phyloP scores from a whole-genome alignment of 2,113 vertebrate genomes.

The Hyperopisus bebe region DNA sequence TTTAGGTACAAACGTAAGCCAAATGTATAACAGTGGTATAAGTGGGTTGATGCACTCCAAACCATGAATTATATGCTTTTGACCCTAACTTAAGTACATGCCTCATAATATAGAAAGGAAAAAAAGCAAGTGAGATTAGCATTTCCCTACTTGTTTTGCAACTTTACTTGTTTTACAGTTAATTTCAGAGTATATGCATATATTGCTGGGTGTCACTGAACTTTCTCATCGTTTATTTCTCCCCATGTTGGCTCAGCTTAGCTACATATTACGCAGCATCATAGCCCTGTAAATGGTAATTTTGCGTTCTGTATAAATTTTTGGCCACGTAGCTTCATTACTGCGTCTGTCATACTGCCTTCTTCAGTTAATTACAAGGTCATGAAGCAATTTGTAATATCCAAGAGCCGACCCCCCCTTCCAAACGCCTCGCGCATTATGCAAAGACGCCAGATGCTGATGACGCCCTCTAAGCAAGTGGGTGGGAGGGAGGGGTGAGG shows the following conservation, averaged over 20 bases:
- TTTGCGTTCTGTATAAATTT: slow-evolving; percentile 21
- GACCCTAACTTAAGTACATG: neutral
- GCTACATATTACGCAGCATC: slow-evolving; percentile 1
- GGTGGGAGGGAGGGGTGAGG: neutral
- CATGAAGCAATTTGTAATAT: slow-evolving; percentile 27
- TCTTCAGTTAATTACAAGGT: slow-evolving; percentile 27
- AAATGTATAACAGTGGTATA: neutral
- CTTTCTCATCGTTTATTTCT: neutral
- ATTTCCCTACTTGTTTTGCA: neutral
- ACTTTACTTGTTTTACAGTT: neutral
- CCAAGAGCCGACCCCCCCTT: slow-evolving; percentile 13
- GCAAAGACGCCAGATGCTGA: slow-evolving; percentile 15
- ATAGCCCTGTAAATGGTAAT: slow-evolving; percentile 21
- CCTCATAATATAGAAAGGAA: neutral
- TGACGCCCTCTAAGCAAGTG: slow-evolving; percentile 3
- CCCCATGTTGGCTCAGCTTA: neutral
- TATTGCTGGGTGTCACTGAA: neutral
- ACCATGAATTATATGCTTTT: neutral
- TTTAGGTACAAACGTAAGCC: neutral
- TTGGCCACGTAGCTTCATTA: slow-evolving; percentile 22
- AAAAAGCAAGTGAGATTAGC: neutral
- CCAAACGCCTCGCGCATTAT: slow-evolving; percentile 17
- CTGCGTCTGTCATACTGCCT: slow-evolving; percentile 20
- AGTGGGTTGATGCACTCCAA: neutral
- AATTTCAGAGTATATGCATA: neutral